These are phyloP conservation scores for Sthenelais limicola DNA, from an alignment of 2,888 invertebrate genomes.

Conservation along the genomic window DNA sequence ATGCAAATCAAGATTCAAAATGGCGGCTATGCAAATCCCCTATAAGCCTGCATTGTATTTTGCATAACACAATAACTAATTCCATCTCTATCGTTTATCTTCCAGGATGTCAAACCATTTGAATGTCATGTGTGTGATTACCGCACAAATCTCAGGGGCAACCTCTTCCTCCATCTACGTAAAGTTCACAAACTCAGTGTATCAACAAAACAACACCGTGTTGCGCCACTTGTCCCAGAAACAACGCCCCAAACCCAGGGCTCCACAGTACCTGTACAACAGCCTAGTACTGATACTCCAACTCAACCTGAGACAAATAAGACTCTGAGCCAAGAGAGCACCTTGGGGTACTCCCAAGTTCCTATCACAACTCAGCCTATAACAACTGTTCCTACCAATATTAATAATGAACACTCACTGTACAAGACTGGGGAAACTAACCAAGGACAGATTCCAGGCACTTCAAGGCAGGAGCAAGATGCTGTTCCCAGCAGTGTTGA, in stretches of 20 bases:
- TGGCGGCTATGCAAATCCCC: no score
- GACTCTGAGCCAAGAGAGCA: no score
- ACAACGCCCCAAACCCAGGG: no score
- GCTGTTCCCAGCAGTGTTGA: not conserved
- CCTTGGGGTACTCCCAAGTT: not conserved
- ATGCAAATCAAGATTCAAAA: no score
- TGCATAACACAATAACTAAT: no score
- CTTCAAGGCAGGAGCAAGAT: not conserved
- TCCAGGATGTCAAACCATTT: conserved; percentile 30
- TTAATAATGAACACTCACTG: not conserved
- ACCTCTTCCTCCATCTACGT: conserved; percentile 25
- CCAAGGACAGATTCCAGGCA: not conserved
- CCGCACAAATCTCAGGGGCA: conserved; percentile 20
- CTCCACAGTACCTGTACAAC: no score
- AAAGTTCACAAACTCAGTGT: conserved; percentile 38
- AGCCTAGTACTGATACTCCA: no score
- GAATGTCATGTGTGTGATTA: conserved; percentile 30
- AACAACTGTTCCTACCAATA: not conserved
- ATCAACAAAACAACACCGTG: not conserved
- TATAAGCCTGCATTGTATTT: no score
- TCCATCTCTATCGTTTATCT: no score
- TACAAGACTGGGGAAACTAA: not conserved
- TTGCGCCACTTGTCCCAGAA: no score
- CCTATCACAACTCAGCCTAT: not conserved
- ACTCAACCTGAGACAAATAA: no score